Base-by-base conservation (phyloP, 2,888 invertebrate genomes). In the Pelosia muscerda region DNA sequence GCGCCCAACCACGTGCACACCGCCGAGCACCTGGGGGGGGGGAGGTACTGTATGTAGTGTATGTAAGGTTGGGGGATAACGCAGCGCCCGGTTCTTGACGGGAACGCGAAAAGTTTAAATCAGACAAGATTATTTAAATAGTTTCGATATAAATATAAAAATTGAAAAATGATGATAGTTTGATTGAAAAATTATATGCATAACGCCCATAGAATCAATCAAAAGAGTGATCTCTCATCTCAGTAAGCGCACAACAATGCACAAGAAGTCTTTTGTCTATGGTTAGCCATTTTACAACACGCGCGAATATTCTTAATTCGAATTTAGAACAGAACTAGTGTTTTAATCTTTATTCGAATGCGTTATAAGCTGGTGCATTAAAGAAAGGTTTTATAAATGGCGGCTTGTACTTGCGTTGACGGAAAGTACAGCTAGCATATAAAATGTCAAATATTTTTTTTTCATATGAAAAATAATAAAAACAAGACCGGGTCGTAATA, bases 1-100 rank as follows among this genome's bases (percentile, higher is more conserved):
- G 95, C 93, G 0, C 75, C 58, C 23, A 89, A 70, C 95, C 95
- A 95, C n/a, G 92, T 90, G 54, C 92, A 92, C 0, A 88, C 94
- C 0, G 88, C 68, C 2, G 90, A 85, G 62, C 95, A 95, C 60
- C 95, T 95, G 83, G 19, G 55, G 34, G 1, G 26, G 0, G 0
- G 5, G 28, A 8, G 28, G 28, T 3, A 28, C 28, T 5, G 3
- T 3, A 28, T 8, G 28, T 28, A 8, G 28, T 28, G 3, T 28
- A 5, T 28, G 4, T 5, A 28, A 28, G n/a, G n/a, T n/a, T n/a
- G n/a, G n/a, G n/a, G n/a, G n/a, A n/a, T n/a, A n/a, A n/a, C n/a
- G n/a, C n/a, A n/a, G n/a, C n/a, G n/a, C n/a, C n/a, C n/a, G n/a
- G n/a, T n/a, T n/a, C n/a, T n/a, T n/a, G n/a, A n/a, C n/a, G n/a